These are phyloP conservation scores for Lasioglossum calceatum DNA, from an alignment of 2,888 invertebrate species.

Conservation along the genomic window DNA sequence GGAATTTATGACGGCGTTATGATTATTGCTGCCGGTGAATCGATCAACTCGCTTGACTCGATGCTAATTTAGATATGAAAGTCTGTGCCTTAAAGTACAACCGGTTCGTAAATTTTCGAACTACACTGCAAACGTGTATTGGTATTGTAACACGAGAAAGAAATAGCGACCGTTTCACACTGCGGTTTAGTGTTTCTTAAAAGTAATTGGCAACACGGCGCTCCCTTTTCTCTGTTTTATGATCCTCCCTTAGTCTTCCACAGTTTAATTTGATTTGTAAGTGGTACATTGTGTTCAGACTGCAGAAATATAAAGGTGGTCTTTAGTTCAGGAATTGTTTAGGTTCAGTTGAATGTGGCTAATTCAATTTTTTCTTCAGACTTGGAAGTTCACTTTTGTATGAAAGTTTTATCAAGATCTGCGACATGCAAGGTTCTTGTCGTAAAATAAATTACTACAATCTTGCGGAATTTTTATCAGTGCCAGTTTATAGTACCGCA, in stretches of 20 bases:
- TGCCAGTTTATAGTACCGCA: not conserved
- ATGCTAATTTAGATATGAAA: not conserved
- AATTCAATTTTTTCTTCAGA: not conserved
- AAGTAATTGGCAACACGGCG: not conserved
- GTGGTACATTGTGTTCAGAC: not conserved
- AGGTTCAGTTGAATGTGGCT: not conserved
- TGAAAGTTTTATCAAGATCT: not conserved
- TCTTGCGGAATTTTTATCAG: not conserved
- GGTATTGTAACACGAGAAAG: not conserved
- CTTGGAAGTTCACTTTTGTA: not conserved
- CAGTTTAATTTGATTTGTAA: not conserved
- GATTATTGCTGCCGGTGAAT: conserved; percentile 1
- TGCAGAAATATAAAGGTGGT: not conserved
- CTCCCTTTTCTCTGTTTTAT: not conserved
- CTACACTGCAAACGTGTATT: not conserved
- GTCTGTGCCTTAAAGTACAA: not conserved
- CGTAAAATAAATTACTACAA: not conserved
- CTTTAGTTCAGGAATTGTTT: not conserved
- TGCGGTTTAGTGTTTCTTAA: not conserved
- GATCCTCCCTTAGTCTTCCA: not conserved
- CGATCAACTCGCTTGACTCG: not conserved
- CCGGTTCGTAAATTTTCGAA: not conserved
- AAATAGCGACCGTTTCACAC: not conserved
- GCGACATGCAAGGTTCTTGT: not conserved
- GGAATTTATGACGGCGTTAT: not conserved